Conservation (phyloP, 1,140 invertebrate genomes). For the Drosophila kikkawai region DNA sequence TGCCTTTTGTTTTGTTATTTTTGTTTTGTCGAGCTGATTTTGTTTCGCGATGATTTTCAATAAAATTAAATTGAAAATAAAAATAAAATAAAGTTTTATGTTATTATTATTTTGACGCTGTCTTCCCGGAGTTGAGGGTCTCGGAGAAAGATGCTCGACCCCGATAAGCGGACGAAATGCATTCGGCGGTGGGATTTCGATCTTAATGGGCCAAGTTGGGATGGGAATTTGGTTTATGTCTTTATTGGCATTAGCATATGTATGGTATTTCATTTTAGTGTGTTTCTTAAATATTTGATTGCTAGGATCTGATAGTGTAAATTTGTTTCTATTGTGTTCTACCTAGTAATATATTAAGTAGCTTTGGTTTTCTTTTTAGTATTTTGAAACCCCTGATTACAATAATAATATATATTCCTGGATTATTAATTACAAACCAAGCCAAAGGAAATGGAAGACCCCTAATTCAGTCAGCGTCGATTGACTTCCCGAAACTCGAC, state of each 20-base stretch:
- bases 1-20: conserved; percentile 9
- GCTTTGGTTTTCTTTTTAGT: not conserved
- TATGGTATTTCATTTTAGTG: conserved; percentile 20
- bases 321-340: not conserved
- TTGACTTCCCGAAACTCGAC: not conserved
- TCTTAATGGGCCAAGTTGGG: conserved; percentile 43
- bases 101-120: conserved; percentile 81
- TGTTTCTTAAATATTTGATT: conserved; percentile 10
- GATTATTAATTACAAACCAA: not conserved
- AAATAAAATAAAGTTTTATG: conserved; percentile 84
- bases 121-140: conserved; percentile 30
- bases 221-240: conserved; percentile 40
- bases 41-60: conserved; percentile 75
- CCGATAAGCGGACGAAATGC: conserved; percentile 53
- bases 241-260: conserved; percentile 44
- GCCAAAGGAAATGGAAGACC: not conserved
- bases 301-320: not conserved
- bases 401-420: not conserved
- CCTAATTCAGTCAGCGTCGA: not conserved
- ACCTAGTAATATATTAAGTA: too few relatives aligned
- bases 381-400: not conserved
- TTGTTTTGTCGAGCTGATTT: conserved; percentile 29
- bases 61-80: conserved; percentile 84
- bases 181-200: conserved; percentile 36
- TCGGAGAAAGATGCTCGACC: conserved; percentile 40